phyloP scores from a whole-genome alignment of 2,113 vertebrate genomes.

The Vimba vimba region DNA sequence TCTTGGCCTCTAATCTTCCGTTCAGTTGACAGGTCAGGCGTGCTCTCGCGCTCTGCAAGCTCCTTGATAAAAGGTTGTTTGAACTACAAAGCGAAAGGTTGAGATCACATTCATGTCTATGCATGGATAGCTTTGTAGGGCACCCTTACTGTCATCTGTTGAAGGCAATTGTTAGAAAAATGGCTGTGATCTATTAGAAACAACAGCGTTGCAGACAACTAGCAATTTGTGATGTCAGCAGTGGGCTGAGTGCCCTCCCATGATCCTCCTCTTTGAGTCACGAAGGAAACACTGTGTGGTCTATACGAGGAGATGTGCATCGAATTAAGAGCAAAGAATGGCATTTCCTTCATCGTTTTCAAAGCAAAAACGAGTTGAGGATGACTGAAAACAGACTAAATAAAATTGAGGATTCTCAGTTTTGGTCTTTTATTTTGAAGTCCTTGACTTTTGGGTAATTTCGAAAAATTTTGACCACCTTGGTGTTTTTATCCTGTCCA shows the following conservation, averaged over 20 bases:
- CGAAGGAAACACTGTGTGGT: slow-evolving; percentile 9
- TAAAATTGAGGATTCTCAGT: no score
- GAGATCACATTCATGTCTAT: slow-evolving; percentile 29
- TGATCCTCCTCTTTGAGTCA: slow-evolving; percentile 32
- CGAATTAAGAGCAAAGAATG: neutral
- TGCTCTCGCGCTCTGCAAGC: neutral
- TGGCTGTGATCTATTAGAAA: slow-evolving; percentile 31
- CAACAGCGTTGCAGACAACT: slow-evolving; percentile 26
- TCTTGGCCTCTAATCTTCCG: slow-evolving; percentile 7
- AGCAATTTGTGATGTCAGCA: slow-evolving; percentile 50
- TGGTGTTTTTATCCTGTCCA: no score
- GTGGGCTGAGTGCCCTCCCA: slow-evolving; percentile 25
- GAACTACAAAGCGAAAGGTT: slow-evolving; percentile 46
- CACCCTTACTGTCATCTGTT: slow-evolving; percentile 16
- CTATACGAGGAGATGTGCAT: neutral
- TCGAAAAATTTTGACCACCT: no score
- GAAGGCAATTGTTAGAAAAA: slow-evolving; percentile 42
- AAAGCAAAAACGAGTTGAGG: neutral
- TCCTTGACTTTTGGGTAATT: no score
- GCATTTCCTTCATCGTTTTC: neutral
- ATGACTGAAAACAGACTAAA: neutral
- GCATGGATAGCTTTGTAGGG: slow-evolving; percentile 22
- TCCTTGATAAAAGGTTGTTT: slow-evolving; percentile 44
- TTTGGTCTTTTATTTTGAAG: no score
- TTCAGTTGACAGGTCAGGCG: slow-evolving; percentile 30